A percentile compares a stretch with the other conserved stretches of the same genome.
phyloP scores from a whole-genome alignment of 2,113 vertebrate species.

The Notiomystis cincta region DNA sequence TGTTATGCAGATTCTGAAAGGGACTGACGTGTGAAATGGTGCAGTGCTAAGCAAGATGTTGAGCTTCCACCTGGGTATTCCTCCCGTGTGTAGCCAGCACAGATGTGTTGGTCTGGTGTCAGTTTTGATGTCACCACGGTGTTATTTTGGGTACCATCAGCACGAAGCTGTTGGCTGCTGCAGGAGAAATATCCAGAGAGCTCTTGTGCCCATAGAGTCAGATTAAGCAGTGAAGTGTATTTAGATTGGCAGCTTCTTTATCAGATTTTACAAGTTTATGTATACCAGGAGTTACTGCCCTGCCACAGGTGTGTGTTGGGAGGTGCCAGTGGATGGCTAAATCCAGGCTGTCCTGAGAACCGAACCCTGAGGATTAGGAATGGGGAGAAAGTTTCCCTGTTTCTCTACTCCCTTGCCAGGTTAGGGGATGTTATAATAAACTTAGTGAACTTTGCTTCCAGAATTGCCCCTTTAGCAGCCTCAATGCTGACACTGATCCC shows the following conservation, averaged over 20 bases:
- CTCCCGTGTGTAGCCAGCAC: neutral
- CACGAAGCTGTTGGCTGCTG: neutral
- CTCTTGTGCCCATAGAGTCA: neutral
- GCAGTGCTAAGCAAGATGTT: neutral
- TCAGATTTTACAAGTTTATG: neutral
- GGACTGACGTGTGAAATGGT: neutral
- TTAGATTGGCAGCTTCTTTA: neutral
- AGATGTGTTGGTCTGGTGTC: neutral
- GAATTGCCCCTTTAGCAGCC: constrained; percentile 24
- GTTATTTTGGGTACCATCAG: neutral
- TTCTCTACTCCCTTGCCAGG: neutral
- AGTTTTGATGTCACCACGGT: neutral
- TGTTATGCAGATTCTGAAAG: neutral
- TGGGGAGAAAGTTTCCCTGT: neutral
- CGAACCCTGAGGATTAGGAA: neutral
- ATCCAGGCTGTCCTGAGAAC: neutral
- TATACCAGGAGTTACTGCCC: neutral
- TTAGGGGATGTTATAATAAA: neutral
- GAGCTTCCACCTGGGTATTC: neutral
- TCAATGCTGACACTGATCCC: neutral
- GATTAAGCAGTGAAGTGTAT: neutral
- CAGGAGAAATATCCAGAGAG: neutral
- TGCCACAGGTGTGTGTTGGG: fast-evolving
- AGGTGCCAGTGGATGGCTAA: fast-evolving
- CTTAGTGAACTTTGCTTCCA: constrained; percentile 38